A percentile compares a stretch with the other conserved stretches of the same genome.
Evolutionary conservation across 2,113 vertebrate genomes (phyloP).

Genomic region (Cheilinus undulatus): DNA sequence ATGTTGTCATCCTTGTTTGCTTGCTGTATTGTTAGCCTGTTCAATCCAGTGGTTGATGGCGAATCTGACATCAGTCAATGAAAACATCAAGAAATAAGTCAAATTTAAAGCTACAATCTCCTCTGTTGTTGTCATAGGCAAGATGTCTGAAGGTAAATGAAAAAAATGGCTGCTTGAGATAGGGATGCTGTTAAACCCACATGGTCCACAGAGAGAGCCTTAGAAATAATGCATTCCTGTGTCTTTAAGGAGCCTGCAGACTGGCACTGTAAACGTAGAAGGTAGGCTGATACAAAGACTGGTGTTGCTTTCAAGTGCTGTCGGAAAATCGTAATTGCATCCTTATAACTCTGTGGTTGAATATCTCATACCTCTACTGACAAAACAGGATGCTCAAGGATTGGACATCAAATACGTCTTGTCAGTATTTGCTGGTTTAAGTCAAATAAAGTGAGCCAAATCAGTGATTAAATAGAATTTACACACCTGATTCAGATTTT

Average conservation of each 20-base stretch:
- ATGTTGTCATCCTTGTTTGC: slow-evolving; percentile 75
- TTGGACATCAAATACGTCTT: slow-evolving; percentile 36
- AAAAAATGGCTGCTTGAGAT: slow-evolving; percentile 75
- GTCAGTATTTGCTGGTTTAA: slow-evolving; percentile 61
- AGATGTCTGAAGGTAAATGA: slow-evolving; percentile 77
- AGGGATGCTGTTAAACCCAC: slow-evolving; percentile 77
- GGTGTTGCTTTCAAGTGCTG: slow-evolving; percentile 80
- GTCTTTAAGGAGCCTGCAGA: slow-evolving; percentile 99
- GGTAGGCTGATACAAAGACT: slow-evolving; percentile 90
- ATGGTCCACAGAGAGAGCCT: slow-evolving; percentile 74
- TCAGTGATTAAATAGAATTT: slow-evolving; percentile 30
- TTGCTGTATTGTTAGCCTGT: slow-evolving; percentile 71
- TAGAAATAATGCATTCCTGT: slow-evolving; percentile 88
- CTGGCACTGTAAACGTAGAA: slow-evolving; percentile 96
- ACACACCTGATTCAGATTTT: slow-evolving; percentile 27
- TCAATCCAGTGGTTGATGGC: slow-evolving; percentile 96
- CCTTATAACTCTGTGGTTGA: slow-evolving; percentile 2
- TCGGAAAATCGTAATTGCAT: slow-evolving; percentile 40
- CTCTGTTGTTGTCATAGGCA: slow-evolving; percentile 86
- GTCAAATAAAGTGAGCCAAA: slow-evolving; percentile 25
- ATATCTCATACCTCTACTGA: slow-evolving; percentile 18
- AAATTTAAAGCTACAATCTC: slow-evolving; percentile 99
- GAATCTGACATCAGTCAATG: slow-evolving; percentile 89
- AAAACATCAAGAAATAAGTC: slow-evolving; percentile 94
- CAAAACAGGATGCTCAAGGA: slow-evolving; percentile 15